Percentiles rank a stretch among this genome's conserved stretches.
Evolutionary conservation across 1,140 invertebrate species (phyloP).

Genomic region (Drepana arcuata): DNA sequence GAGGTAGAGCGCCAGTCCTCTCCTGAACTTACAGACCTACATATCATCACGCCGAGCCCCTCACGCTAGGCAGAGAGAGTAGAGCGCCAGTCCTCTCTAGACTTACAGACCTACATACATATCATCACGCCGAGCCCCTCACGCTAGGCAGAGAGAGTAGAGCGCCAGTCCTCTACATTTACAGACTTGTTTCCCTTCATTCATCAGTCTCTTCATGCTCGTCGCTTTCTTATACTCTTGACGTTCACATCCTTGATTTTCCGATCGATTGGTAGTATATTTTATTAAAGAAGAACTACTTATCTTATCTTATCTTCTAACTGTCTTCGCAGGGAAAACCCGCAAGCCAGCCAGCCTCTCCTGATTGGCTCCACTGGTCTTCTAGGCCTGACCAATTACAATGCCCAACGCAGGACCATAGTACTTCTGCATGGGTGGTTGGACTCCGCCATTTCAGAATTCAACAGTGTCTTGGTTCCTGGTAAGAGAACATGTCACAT

Average conservation of each 20-base stretch:
- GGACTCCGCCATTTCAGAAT: conserved; percentile 4
- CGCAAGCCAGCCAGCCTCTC: conserved; percentile 18
- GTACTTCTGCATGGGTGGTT: conserved; percentile 23
- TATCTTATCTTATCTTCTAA: not conserved
- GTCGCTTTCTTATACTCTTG: too few relatives aligned
- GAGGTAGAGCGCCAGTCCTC: too few relatives aligned
- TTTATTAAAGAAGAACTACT: not conserved
- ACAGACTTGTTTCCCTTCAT: too few relatives aligned
- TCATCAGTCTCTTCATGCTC: too few relatives aligned
- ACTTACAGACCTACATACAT: not conserved
- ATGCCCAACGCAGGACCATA: conserved; percentile 9
- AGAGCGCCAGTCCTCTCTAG: too few relatives aligned
- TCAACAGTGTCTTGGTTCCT: conserved; percentile 17
- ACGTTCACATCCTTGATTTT: not conserved
- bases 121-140: not conserved
- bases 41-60: not conserved
- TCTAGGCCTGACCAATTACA: conserved; percentile 18
- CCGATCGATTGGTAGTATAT: not conserved
- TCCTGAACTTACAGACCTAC: not conserved
- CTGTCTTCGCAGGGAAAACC: conserved; percentile 15
- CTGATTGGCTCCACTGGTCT: conserved; percentile 13
- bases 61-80: too few relatives aligned
- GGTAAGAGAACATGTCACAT: too few relatives aligned
- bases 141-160: too few relatives aligned
- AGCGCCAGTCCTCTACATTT: not conserved